A percentile compares a stretch with the other conserved stretches of the same genome.
These are phyloP conservation scores for Lota lota DNA, from an alignment of 2,113 vertebrate species.

Conservation along the genomic window DNA sequence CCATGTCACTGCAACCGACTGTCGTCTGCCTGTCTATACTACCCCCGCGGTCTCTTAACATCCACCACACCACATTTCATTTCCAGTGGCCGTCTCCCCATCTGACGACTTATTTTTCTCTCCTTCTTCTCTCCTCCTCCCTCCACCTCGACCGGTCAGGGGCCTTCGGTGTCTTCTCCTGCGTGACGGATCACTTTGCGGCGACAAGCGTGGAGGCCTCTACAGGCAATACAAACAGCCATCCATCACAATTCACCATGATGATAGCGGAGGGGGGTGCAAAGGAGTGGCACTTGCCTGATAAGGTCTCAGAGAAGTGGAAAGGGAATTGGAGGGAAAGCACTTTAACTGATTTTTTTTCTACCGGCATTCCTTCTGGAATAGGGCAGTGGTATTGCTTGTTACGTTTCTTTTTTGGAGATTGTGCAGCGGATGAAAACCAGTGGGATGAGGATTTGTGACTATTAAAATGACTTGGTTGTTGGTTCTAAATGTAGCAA, in stretches of 20 bases:
- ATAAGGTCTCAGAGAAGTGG: conserved; percentile 5
- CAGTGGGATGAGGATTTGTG: too few relatives aligned
- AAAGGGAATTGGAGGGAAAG: background rate
- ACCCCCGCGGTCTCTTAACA: too few relatives aligned
- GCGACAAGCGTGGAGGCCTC: conserved; percentile 9
- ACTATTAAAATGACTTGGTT: too few relatives aligned
- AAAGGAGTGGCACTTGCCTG: conserved; percentile 4
- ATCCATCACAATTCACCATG: conserved; percentile 13
- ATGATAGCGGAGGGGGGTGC: conserved; percentile 7
- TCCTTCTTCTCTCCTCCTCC: background rate
- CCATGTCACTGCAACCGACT: too few relatives aligned
- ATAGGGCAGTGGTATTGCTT: too few relatives aligned
- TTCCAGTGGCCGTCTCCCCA: conserved; percentile 10
- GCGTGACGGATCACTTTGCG: conserved; percentile 9
- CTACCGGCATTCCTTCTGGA: too few relatives aligned
- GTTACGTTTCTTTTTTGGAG: too few relatives aligned
- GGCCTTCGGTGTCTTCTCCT: background rate
- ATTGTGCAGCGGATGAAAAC: too few relatives aligned
- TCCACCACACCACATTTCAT: background rate
- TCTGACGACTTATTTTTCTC: conserved; percentile 5
- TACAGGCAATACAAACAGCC: conserved; percentile 17
- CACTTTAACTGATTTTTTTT: background rate
- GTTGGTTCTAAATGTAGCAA: too few relatives aligned
- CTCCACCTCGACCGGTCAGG: background rate
- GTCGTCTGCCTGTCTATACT: too few relatives aligned